Percentiles rank a stretch among this genome's conserved stretches.
These are phyloP conservation scores for Serranus cabrilla DNA, from an alignment of 2,797 vertebrate species.

Conservation along the genomic window DNA sequence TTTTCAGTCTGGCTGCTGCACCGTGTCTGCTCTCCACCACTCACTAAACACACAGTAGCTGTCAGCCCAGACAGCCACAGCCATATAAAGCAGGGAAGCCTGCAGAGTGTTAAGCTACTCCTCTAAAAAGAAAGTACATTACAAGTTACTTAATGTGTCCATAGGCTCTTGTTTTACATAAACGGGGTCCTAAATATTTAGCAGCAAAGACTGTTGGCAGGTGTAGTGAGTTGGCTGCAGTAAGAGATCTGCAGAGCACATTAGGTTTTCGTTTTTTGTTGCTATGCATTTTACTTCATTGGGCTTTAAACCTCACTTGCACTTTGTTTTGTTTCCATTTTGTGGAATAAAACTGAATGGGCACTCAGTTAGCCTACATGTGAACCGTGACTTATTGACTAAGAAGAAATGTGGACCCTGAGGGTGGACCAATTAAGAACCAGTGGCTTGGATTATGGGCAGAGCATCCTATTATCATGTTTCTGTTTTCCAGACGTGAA, in stretches of 20 bases:
- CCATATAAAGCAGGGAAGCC: background rate
- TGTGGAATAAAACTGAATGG: background rate
- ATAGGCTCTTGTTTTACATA: background rate
- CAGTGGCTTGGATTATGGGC: background rate
- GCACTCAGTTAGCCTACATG: background rate
- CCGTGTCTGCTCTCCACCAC: background rate
- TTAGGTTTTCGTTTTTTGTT: background rate
- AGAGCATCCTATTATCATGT: background rate
- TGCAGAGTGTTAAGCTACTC: background rate
- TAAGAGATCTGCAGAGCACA: background rate
- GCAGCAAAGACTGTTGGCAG: background rate
- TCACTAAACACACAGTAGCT: background rate
- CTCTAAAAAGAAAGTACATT: background rate
- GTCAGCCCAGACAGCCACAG: background rate
- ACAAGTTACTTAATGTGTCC: background rate
- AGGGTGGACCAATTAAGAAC: conserved; percentile 4
- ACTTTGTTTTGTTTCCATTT: background rate
- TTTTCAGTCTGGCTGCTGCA: background rate
- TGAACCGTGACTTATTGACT: background rate
- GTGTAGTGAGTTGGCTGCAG: background rate
- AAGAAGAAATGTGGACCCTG: background rate
- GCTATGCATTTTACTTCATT: background rate
- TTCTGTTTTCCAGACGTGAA: background rate
- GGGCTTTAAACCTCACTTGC: background rate
- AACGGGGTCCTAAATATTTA: background rate